Evolutionary conservation across 1,140 invertebrate genomes (phyloP).

Genomic region (Papilio machaon): DNA sequence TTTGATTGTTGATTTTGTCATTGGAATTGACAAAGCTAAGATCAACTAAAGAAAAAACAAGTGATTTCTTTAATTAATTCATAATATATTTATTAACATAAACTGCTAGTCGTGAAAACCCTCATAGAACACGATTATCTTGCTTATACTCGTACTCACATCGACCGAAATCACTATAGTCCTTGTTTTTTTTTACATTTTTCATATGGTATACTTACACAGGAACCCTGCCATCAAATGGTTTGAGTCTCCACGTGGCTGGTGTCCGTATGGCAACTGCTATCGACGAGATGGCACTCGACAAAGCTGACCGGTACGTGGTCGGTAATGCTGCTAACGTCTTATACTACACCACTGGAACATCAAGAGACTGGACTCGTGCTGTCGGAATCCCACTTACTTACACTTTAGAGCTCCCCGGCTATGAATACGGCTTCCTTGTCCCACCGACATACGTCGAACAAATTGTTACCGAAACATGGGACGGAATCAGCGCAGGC

Average conservation of each 20-base stretch:
- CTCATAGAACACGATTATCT: too few relatives aligned
- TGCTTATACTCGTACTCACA: too few relatives aligned
- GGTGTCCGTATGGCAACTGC: conserved; percentile 70
- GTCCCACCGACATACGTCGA: conserved; percentile 85
- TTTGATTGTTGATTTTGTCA: too few relatives aligned
- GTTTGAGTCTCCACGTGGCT: conserved; percentile 59
- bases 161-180: too few relatives aligned
- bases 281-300: conserved; percentile 73
- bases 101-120: too few relatives aligned
- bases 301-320: conserved; percentile 75
- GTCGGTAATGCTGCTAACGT: conserved; percentile 85
- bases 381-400: conserved; percentile 84
- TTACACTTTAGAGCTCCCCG: conserved; percentile 87
- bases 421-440: conserved; percentile 82
- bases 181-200: too few relatives aligned
- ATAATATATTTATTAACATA: too few relatives aligned
- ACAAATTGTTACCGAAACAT: conserved; percentile 86
- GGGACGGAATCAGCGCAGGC: conserved; percentile 84
- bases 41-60: too few relatives aligned
- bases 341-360: conserved; percentile 81
- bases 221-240: conserved; percentile 71
- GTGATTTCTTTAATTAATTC: too few relatives aligned
- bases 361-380: conserved; percentile 86
- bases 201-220: conserved; percentile 36
- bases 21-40: too few relatives aligned